Percentiles rank a stretch among this genome's conserved stretches.
Conservation (phyloP, 2,888 invertebrate genomes). For the Rhopalosiphum nymphaeae region DNA sequence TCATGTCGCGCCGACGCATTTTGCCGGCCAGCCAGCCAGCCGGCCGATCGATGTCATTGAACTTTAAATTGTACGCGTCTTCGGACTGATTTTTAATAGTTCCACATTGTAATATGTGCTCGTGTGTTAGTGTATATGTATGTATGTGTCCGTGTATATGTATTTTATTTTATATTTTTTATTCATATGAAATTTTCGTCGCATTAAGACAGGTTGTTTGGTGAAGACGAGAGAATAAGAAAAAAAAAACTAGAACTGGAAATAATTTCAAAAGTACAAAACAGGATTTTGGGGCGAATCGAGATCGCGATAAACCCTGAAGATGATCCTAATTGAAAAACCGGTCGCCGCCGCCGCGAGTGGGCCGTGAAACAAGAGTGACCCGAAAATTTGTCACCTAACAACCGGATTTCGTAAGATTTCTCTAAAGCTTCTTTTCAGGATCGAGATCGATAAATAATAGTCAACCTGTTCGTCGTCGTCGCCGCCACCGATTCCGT, state of each 20-base stretch:
- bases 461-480: slow-evolving; percentile 49
- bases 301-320: slow-evolving; percentile 64
- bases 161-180: slow-evolving; percentile 37
- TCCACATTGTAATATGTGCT: slow-evolving; percentile 51
- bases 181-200: slow-evolving; percentile 53
- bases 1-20: slow-evolving; percentile 48
- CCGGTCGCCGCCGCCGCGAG: slow-evolving; percentile 56
- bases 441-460: slow-evolving; percentile 64
- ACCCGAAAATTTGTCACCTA: slow-evolving; percentile 64
- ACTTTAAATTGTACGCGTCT: slow-evolving; percentile 56
- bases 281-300: slow-evolving; percentile 63
- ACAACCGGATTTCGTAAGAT: slow-evolving; percentile 65
- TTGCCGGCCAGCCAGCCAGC: not conserved
- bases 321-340: slow-evolving; percentile 65
- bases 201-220: slow-evolving; percentile 62
- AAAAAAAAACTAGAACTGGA: slow-evolving; percentile 59
- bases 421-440: slow-evolving; percentile 56
- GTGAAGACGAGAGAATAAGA: slow-evolving; percentile 29
- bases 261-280: slow-evolving; percentile 62
- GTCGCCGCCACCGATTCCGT: not conserved
- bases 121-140: not conserved
- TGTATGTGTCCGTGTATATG: not conserved
- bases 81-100: slow-evolving; percentile 64
- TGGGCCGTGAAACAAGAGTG: slow-evolving; percentile 61
- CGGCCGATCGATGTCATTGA: slow-evolving; percentile 46